phyloP scores from a whole-genome alignment of 1,140 invertebrate genomes.

The Tigriopus japonicus region DNA sequence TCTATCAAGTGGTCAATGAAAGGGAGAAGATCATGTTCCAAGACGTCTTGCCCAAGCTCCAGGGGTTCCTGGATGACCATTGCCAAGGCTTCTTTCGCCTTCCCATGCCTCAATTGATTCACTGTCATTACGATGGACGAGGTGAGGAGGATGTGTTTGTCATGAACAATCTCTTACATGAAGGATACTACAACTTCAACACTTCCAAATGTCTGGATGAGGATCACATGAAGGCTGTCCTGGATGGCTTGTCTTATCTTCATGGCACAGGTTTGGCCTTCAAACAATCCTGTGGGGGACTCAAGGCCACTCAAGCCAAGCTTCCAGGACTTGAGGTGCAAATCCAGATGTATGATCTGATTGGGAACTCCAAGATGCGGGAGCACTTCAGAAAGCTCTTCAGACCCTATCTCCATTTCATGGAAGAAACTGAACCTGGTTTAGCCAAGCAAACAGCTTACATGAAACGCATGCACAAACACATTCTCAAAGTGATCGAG shows the following conservation, averaged over 20 bases:
- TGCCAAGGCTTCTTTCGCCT: background rate
- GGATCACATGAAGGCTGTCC: background rate
- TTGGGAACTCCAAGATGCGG: background rate
- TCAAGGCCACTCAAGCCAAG: background rate
- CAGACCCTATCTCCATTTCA: background rate
- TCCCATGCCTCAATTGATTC: slow-evolving; percentile 5
- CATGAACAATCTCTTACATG: background rate
- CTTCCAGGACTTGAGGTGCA: slow-evolving; percentile 1
- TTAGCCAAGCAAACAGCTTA: slow-evolving; percentile 4
- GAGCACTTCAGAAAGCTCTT: background rate
- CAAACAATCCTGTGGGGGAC: background rate
- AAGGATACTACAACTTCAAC: slow-evolving; percentile 4
- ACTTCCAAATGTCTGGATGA: background rate
- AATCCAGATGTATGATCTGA: slow-evolving; percentile 1
- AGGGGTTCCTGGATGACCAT: slow-evolving; percentile 1
- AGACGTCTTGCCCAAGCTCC: slow-evolving; percentile 3
- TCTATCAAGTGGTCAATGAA: background rate
- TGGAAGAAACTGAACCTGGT: slow-evolving; percentile 1
- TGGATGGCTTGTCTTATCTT: slow-evolving; percentile 1
- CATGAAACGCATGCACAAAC: slow-evolving; percentile 8
- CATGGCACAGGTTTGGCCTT: slow-evolving; percentile 6
- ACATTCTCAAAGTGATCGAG: slow-evolving; percentile 11
- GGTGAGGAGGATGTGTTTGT: slow-evolving; percentile 5
- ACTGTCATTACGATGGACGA: slow-evolving; percentile 1
- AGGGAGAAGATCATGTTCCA: slow-evolving; percentile 3